Conservation (phyloP, 2,888 invertebrate genomes). For the Leptodirus hochenwartii region DNA sequence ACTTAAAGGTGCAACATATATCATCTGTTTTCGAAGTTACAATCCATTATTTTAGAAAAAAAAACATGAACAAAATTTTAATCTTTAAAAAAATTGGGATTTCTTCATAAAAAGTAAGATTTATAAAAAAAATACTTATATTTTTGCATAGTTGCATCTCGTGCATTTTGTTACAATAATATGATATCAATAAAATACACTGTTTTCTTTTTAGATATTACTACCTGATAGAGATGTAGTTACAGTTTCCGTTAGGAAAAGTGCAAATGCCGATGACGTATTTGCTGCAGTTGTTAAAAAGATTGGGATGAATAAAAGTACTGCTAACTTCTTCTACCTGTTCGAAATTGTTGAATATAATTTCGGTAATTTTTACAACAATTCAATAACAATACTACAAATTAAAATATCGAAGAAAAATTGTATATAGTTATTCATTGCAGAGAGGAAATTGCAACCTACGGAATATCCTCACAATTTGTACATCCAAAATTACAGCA, state of each 20-base stretch:
- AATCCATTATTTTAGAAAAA: neutral
- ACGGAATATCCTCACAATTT: conserved; percentile 93
- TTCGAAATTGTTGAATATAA: conserved; percentile 90
- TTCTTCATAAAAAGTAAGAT: no score
- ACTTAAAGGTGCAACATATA: conserved; percentile 53
- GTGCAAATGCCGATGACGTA: conserved; percentile 78
- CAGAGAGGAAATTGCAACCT: conserved; percentile 83
- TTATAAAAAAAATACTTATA: no score
- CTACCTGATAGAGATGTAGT: conserved; percentile 83
- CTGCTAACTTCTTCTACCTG: conserved; percentile 78
- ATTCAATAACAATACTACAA: neutral
- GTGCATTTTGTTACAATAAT: no score
- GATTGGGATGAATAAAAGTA: conserved; percentile 61
- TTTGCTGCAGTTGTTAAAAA: conserved; percentile 75
- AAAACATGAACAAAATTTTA: neutral
- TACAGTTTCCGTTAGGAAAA: conserved; percentile 74
- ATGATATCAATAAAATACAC: no score
- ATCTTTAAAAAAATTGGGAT: conserved; percentile 1
- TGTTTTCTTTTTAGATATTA: conserved; percentile 42
- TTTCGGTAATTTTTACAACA: conserved; percentile 44
- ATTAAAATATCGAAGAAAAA: neutral
- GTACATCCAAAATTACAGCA: conserved; percentile 98
- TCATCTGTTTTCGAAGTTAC: neutral
- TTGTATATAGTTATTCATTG: conserved; percentile 16
- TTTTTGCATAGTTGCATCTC: no score